A percentile compares a stretch with the other conserved stretches of the same genome.
Conservation (phyloP, 2,797 vertebrate species). For the Paedocypris micromegethes region DNA sequence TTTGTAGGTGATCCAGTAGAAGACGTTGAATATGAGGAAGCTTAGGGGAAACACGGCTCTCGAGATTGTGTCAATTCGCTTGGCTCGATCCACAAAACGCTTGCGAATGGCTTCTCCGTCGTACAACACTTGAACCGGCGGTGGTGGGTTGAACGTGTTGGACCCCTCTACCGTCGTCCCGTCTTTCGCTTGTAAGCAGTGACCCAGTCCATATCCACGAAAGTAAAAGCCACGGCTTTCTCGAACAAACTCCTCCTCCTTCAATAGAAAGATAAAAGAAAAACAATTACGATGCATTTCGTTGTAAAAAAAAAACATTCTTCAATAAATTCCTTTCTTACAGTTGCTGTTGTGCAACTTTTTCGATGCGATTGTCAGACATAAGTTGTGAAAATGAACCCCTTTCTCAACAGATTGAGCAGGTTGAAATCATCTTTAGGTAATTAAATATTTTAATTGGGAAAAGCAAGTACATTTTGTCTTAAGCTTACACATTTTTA, state of each 20-base stretch:
- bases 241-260: constrained; percentile 83
- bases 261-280: constrained; percentile 27
- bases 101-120: constrained; percentile 72
- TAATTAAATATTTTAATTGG: too few species aligned
- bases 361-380: too few species aligned
- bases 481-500: too few species aligned
- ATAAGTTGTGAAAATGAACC: too few species aligned
- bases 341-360: too few species aligned
- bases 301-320: not conserved
- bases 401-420: too few species aligned
- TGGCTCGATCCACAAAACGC: constrained; percentile 80
- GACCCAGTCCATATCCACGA: constrained; percentile 80
- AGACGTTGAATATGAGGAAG: constrained; percentile 92
- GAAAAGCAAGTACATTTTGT: too few species aligned
- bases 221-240: constrained; percentile 84
- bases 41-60: constrained; percentile 85
- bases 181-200: constrained; percentile 79
- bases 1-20: constrained; percentile 95
- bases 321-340: not conserved
- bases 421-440: too few species aligned
- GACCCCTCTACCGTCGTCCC: constrained; percentile 64
- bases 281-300: not conserved
- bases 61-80: constrained; percentile 89
- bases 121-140: constrained; percentile 58
- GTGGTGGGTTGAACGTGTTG: constrained; percentile 64